phyloP scores from a whole-genome alignment of 53 echinoderm and acorn worm genomes.

The Paelopatides confundens region DNA sequence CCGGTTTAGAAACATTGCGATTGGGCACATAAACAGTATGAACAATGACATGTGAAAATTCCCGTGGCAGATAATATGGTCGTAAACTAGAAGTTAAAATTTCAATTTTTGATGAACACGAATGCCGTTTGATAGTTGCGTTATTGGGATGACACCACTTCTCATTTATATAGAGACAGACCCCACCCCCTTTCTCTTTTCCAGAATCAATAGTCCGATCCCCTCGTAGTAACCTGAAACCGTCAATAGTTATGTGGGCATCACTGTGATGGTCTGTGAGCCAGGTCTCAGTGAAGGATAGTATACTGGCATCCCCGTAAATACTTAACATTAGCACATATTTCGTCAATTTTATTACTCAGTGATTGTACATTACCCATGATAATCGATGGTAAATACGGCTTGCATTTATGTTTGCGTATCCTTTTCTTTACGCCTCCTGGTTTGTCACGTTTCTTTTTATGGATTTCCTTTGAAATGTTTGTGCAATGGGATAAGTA shows the following conservation, averaged over 20 bases:
- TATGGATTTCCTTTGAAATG: background rate
- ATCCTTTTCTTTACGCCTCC: background rate
- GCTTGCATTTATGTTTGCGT: background rate
- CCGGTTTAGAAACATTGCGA: background rate
- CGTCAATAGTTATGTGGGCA: background rate
- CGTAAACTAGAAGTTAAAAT: background rate
- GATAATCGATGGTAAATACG: conserved; percentile 16
- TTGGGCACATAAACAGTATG: conserved; percentile 1
- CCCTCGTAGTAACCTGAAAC: conserved; percentile 28
- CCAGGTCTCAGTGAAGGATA: conserved; percentile 24
- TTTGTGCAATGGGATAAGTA: background rate
- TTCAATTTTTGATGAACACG: conserved; percentile 20
- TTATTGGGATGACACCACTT: conserved; percentile 54
- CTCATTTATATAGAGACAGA: conserved; percentile 52
- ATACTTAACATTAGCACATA: background rate
- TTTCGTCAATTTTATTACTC: conserved; percentile 14
- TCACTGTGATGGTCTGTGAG: conserved; percentile 12
- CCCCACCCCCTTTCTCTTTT: conserved; percentile 46
- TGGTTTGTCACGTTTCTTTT: background rate
- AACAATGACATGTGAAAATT: conserved; percentile 15
- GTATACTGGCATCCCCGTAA: background rate
- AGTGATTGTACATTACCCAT: conserved; percentile 41
- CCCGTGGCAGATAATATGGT: conserved; percentile 21
- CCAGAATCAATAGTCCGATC: conserved; percentile 42
- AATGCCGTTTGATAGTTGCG: background rate